phyloP scores from a whole-genome alignment of 2,888 invertebrate species.

The Coenonympha glycerion region DNA sequence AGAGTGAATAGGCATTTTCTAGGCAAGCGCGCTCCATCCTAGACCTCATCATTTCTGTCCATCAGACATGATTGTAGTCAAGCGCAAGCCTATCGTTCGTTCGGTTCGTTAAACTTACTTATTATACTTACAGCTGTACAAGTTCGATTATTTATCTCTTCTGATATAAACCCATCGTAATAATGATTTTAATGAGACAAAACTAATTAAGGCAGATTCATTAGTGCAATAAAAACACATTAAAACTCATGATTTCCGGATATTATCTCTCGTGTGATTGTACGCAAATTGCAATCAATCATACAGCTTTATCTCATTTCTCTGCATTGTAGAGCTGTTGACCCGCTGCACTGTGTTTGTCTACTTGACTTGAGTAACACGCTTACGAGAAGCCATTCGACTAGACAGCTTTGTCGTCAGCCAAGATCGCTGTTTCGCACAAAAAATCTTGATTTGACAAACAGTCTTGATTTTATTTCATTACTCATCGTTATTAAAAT shows the following conservation, averaged over 20 bases:
- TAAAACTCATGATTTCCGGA: conserved; percentile 13
- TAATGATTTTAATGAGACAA: neutral
- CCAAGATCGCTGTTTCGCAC: no score
- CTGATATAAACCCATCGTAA: neutral
- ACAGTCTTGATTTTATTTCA: no score
- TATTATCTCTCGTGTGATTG: conserved; percentile 16
- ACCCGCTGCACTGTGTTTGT: conserved; percentile 41
- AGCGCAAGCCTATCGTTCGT: no score
- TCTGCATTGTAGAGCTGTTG: conserved; percentile 14
- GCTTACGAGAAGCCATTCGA: neutral
- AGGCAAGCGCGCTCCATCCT: no score
- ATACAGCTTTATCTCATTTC: conserved; percentile 18
- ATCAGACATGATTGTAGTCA: no score
- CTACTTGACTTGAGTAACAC: neutral
- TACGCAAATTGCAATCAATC: conserved; percentile 20
- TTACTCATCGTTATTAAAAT: no score
- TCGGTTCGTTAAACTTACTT: no score
- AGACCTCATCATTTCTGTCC: no score
- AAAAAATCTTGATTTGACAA: no score
- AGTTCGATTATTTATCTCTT: neutral
- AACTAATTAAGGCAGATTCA: conserved; percentile 10
- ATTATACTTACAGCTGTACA: neutral
- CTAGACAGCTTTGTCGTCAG: no score
- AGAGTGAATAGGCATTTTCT: no score
- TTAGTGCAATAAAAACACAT: conserved; percentile 11